Percentiles rank a stretch among this genome's conserved stretches.
phyloP scores from a whole-genome alignment of 2,797 vertebrate species.

The Cyprinella venusta region DNA sequence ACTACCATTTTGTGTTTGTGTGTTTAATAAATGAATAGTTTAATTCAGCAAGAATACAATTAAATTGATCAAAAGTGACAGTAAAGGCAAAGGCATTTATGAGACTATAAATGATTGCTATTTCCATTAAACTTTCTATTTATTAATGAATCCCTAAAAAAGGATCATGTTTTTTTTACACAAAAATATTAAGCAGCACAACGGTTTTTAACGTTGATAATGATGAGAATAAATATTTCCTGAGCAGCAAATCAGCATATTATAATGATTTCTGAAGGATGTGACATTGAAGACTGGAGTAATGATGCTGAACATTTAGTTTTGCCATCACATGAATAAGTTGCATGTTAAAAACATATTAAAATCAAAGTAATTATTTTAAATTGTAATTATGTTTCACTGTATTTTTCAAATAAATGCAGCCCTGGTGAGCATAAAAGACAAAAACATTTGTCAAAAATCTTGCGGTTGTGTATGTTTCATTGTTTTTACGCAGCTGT shows the following conservation, averaged over 20 bases:
- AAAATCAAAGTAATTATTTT: not conserved
- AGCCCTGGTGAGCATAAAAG: not conserved
- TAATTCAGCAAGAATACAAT: not conserved
- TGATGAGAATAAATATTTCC: not conserved
- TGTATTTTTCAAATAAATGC: not conserved
- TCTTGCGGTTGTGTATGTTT: not conserved
- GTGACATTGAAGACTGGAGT: too few relatives aligned
- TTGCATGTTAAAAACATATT: not conserved
- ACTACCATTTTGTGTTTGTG: not conserved
- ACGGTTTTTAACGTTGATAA: not conserved
- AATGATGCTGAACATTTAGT: too few relatives aligned
- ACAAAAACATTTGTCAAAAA: not conserved
- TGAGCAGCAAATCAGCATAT: not conserved
- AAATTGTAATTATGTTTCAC: not conserved
- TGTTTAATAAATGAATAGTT: not conserved
- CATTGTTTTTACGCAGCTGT: conserved; percentile 39
- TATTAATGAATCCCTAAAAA: not conserved
- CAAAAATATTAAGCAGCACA: not conserved
- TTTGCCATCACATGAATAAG: too few relatives aligned
- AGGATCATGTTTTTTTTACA: not conserved
- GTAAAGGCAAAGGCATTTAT: not conserved
- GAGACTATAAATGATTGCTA: not conserved
- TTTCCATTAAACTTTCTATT: not conserved
- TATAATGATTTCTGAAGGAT: not conserved
- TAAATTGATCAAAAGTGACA: not conserved